phyloP scores from a whole-genome alignment of 2,113 vertebrate genomes.

The Carassius carassius region DNA sequence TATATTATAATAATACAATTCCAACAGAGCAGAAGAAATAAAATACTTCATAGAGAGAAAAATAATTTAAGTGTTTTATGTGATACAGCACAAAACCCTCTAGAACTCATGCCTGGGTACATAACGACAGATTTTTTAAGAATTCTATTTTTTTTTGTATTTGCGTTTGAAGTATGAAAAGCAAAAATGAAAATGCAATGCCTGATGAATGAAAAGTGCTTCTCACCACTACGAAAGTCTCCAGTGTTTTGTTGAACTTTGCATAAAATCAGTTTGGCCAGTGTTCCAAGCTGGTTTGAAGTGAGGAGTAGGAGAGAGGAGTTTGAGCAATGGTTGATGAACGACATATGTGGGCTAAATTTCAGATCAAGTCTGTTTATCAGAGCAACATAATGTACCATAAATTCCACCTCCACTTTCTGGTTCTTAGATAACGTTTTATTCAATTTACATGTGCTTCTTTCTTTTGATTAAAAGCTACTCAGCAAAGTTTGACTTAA shows the following conservation, averaged over 20 bases:
- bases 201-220: slow-evolving; percentile 19
- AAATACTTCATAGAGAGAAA: not conserved
- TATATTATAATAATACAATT: not conserved
- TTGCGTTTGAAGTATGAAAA: not conserved
- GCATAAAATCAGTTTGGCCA: slow-evolving; percentile 57
- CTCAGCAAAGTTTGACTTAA: slow-evolving; percentile 58
- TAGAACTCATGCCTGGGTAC: not conserved
- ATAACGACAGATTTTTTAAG: not conserved
- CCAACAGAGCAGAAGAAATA: not conserved
- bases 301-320: slow-evolving; percentile 46
- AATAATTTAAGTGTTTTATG: not conserved
- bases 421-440: slow-evolving; percentile 68
- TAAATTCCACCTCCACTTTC: slow-evolving; percentile 70
- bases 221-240: not conserved
- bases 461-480: slow-evolving; percentile 72
- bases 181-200: slow-evolving; percentile 14
- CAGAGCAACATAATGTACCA: slow-evolving; percentile 70
- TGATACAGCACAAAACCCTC: not conserved
- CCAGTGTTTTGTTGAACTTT: slow-evolving; percentile 19
- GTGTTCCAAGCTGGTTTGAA: slow-evolving; percentile 56
- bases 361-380: slow-evolving; percentile 67
- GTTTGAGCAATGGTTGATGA: slow-evolving; percentile 64
- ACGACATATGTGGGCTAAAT: slow-evolving; percentile 65
- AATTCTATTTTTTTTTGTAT: not conserved
- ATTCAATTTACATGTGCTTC: slow-evolving; percentile 67